Evolutionary conservation across 2,888 invertebrate genomes (phyloP).

Genomic region (Rutpela maculata): DNA sequence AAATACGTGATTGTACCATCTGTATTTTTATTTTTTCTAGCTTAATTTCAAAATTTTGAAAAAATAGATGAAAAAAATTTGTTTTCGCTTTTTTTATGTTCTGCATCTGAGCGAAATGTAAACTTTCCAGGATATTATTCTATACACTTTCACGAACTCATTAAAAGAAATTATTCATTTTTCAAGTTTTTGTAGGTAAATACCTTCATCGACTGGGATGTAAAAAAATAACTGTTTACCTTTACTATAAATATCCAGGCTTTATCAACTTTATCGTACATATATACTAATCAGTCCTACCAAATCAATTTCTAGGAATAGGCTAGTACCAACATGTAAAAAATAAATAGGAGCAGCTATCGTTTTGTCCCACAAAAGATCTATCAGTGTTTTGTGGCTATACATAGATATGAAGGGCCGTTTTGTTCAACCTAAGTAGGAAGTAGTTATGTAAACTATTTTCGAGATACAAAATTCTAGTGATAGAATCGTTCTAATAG

Average conservation of each 20-base stretch:
- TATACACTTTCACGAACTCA: no score
- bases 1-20: no score
- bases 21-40: no score
- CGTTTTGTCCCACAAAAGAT: conserved; percentile 26
- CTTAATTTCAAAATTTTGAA: no score
- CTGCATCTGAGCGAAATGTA: no score
- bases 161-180: no score
- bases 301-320: conserved; percentile 19
- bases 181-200: no score
- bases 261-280: not conserved
- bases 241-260: not conserved
- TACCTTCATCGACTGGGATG: no score
- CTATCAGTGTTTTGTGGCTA: conserved; percentile 33
- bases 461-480: conserved; percentile 26
- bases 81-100: no score
- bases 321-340: conserved; percentile 4
- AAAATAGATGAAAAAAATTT: no score
- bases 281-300: conserved; percentile 9
- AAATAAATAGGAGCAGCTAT: conserved; percentile 26
- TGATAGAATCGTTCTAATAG: conserved; percentile 39
- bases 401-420: conserved; percentile 26
- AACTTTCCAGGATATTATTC: no score
- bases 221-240: no score
- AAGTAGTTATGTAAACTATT: conserved; percentile 36
- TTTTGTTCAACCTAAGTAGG: conserved; percentile 16